Conservation (phyloP, 2,888 invertebrate genomes). For the Pyralis farinalis region DNA sequence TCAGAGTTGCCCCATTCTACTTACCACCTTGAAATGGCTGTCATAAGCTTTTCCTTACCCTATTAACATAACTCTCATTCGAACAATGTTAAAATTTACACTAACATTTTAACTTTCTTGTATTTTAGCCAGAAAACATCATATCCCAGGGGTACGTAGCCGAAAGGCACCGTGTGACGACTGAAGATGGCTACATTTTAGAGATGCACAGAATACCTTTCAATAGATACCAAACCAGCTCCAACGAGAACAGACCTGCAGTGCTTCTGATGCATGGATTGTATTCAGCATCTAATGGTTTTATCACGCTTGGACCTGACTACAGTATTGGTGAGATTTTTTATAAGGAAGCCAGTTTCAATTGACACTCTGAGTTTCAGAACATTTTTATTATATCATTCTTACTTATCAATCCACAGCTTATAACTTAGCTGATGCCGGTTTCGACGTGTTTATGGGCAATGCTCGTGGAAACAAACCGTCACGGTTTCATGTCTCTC, state of each 20-base stretch:
- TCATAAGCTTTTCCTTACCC: too few relatives aligned
- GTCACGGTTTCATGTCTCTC: slow-evolving; percentile 77
- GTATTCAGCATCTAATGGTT: slow-evolving; percentile 31
- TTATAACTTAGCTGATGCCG: slow-evolving; percentile 83
- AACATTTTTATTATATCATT: too few relatives aligned
- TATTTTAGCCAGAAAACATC: slow-evolving; percentile 34
- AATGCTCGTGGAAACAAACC: slow-evolving; percentile 90
- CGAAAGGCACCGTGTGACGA: slow-evolving; percentile 43
- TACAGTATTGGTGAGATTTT: slow-evolving; percentile 34
- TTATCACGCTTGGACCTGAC: slow-evolving; percentile 33
- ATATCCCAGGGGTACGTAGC: slow-evolving; percentile 34
- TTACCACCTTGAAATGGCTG: too few relatives aligned
- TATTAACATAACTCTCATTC: too few relatives aligned
- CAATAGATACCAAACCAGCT: slow-evolving; percentile 18
- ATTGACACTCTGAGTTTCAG: too few relatives aligned
- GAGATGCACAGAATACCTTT: slow-evolving; percentile 49
- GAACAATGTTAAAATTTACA: too few relatives aligned
- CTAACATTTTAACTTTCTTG: too few relatives aligned
- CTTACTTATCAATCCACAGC: slow-evolving; percentile 76
- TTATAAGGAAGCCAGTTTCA: too few relatives aligned
- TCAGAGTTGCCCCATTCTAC: too few relatives aligned
- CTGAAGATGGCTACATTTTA: slow-evolving; percentile 50
- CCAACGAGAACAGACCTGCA: slow-evolving; percentile 25
- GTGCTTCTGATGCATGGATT: slow-evolving; percentile 56
- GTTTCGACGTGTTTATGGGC: slow-evolving; percentile 90